Conservation (phyloP, 1,140 invertebrate species). For the Cyclargus thomasi region DNA sequence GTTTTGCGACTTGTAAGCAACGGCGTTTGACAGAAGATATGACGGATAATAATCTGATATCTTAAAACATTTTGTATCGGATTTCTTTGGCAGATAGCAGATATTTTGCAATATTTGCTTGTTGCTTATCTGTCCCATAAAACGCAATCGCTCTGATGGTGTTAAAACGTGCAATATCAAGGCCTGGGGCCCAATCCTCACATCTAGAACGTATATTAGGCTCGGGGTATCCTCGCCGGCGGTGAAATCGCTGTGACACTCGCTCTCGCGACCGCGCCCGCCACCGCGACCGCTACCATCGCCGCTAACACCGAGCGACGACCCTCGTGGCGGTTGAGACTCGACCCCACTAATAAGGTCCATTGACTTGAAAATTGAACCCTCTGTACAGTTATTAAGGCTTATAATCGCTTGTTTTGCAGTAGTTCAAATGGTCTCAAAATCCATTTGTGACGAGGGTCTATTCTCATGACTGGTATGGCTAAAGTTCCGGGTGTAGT, state of each 20-base stretch:
- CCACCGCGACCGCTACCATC: conserved; percentile 64
- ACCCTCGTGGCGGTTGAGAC: conserved; percentile 91
- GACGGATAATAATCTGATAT: no score
- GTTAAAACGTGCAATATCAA: no score
- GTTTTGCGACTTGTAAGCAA: no score
- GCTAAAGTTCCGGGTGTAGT: no score
- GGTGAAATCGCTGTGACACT: conserved; percentile 68
- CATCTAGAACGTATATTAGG: conserved; percentile 29
- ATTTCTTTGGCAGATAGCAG: no score
- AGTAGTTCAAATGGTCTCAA: not conserved
- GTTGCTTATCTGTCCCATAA: no score
- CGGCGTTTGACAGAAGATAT: no score
- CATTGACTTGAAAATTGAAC: conserved; percentile 25
- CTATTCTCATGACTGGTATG: no score
- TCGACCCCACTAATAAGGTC: conserved; percentile 92
- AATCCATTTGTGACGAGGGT: no score
- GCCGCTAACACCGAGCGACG: conserved; percentile 80
- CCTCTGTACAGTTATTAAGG: not conserved
- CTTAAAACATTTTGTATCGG: no score
- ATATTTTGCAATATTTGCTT: no score
- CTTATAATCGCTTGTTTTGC: not conserved
- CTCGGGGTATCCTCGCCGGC: conserved; percentile 34
- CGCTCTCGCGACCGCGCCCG: conserved; percentile 57
- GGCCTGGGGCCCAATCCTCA: not conserved
- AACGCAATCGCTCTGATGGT: no score